Base-by-base conservation (phyloP, 2,797 vertebrate genomes). In the Aselliscus stoliczkanus region DNA sequence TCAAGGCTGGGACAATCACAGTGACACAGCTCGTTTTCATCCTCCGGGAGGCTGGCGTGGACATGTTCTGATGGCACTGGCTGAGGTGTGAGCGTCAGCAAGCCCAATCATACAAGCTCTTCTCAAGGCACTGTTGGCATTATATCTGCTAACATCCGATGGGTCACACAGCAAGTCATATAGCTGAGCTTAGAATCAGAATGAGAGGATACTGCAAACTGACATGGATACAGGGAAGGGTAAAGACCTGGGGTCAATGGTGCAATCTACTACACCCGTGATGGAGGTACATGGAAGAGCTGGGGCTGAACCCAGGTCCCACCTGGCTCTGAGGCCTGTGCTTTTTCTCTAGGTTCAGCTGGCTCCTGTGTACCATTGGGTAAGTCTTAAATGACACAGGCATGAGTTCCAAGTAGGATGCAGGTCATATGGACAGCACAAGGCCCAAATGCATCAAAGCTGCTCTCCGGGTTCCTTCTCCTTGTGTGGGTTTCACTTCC, bases 401-500 rank as follows among this genome's bases (percentile, higher is more conserved):
- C 2, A 0, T 2, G 56, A 39, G 34, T 4, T 80, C 65, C 47
- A 23, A 37, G 17, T 1, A 27, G 47, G 62, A 21, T 0, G 70
- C 54, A 0, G 0, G 25, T 13, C 18, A 3, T 23, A 0, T 4
- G 31, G 54, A 1, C 5, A 39, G 34, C 29, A 62, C 14, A 2
- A 34, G 69, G n/a, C 27, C 37, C 37, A 6, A 23, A 29, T 18
- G 52, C 83, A 5, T 37, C 27, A 1, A 6, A 27, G 25, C 14
- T 2, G 34, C 29, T 60, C 56, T 62, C 27, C 9, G n/a, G 39
- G n/a, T 87, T 67, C 89, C 42, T 44, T 2, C 2, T 7, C 1
- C 58, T 62, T 15, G 72, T 54, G 88, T 90, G 88, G 87, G 88
- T 2, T 97, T 97, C 86, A 69, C 94, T 95, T 96, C 83, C 96